Base-by-base conservation (phyloP, 2,797 vertebrate genomes). In the Eleutherodactylus coqui region DNA sequence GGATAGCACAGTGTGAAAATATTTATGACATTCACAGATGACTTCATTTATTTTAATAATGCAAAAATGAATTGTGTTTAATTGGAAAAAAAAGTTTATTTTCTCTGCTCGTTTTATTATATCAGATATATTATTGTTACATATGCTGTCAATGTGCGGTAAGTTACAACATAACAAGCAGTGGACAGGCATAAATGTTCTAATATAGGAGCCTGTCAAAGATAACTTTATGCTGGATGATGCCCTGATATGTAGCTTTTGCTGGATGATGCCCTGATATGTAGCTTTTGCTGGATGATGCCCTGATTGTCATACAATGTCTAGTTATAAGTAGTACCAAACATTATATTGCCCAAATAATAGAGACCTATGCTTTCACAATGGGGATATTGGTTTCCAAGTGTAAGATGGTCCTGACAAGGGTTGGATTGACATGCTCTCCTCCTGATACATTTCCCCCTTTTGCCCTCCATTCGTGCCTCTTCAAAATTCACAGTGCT, bases 11-110 rank as follows among this genome's bases (percentile, higher is more conserved):
- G 90, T 89, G 90, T 88, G 91, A 89, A 89, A 92, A 91, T 91
- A 91, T 91, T 92, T 93, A 92, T 80, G 92, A 91, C 85, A 43
- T 70, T 38, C 78, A 86, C 49, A 87, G 88, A 89, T 89, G 88
- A 88, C 91, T 93, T 92, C 90, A 90, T 93, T 92, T 92, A 89
- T 89, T 92, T 91, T 91, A 82, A 82, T 93, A 91, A 92, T 89
- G 84, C 90, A 91, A 92, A 58, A 87, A 73, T 87, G 91, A 84
- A 89, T 85, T 88, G 90, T 89, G 89, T 92, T 91, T 92, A 92
- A 92, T 93, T 93, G 92, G 90, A 90, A 88, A 90, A 86, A 89
- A 90, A 86, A 88, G 55, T 84, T 84, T 84, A 69, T 75, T 75
- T 67, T 80, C 76, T 58, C 64, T 75, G 43, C 64, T 86, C 11